These are phyloP conservation scores for Darevskia mixta DNA, from an alignment of 2,797 vertebrate genomes.

Conservation along the genomic window DNA sequence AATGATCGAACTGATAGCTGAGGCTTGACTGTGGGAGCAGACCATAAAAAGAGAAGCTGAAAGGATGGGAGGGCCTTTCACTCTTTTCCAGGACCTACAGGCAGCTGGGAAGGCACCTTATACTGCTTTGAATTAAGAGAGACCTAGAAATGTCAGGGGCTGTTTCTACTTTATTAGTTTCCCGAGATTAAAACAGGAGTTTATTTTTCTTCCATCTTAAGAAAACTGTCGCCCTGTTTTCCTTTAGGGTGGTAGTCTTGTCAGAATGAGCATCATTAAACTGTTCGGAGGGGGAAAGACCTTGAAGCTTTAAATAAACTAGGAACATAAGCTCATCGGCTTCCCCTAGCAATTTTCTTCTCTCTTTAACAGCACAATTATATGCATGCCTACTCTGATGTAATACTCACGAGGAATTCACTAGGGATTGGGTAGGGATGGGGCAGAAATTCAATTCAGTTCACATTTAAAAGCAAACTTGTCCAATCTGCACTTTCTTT, in stretches of 20 bases:
- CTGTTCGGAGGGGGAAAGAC: background rate
- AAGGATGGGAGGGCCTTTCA: background rate
- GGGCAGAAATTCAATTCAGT: no score
- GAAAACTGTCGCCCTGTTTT: background rate
- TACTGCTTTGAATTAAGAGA: conserved; percentile 19
- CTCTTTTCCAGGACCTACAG: background rate
- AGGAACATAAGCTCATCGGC: background rate
- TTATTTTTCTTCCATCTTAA: conserved; percentile 9
- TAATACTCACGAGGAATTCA: background rate
- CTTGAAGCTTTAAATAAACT: background rate
- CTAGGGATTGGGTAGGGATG: background rate
- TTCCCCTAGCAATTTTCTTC: conserved; percentile 9
- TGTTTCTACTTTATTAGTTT: conserved; percentile 20
- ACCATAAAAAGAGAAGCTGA: background rate
- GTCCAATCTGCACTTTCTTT: no score
- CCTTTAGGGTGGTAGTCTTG: background rate
- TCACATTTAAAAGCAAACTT: no score
- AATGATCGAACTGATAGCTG: background rate
- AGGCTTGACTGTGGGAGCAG: background rate
- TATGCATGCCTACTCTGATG: background rate
- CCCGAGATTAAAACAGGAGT: conserved; percentile 21
- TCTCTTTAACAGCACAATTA: background rate
- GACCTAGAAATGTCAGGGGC: background rate
- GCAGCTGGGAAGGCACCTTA: background rate
- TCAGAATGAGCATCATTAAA: background rate